Evolutionary conservation across 2,113 vertebrate species (phyloP), one percentile per base, ranked within the genome.

Genomic region (Mellivora capensis): DNA sequence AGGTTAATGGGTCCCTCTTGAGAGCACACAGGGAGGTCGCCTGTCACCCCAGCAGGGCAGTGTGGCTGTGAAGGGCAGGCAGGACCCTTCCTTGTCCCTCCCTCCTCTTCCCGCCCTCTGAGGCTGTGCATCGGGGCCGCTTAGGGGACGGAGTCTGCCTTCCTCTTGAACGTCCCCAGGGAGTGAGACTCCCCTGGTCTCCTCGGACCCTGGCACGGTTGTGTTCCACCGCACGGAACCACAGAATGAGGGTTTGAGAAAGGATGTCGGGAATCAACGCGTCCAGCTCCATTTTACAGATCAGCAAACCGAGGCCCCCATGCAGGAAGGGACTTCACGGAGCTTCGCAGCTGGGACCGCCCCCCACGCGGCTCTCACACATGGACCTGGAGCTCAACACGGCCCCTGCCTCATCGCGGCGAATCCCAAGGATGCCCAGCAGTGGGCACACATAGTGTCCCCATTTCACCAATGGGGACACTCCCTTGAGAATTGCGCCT

Each of bases 1-100:
- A 4, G 17, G 74, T 57, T 27, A 27, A 12, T 3, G 0, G 9
- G 3, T 1, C 5, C 37, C 20, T 20, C n/a, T 0, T 1, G 14
- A 3, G 18, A 49, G n/a, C 10, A 2, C 17, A 4, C 20, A 27
- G 18, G 20, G 0, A 23, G 23, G 20, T 34, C 37, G 3, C 2
- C 1, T 2, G 20, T 34, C 37, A 2, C 2, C 1, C 3, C 6
- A 14, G 15, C 59, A 37, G 39, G 20, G 37, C 42, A 61, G 23
- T 0, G 6, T 2, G 31, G 57, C 25, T 1, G 57, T 3, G 37
- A 44, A 9, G 42, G 3, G 42, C 4, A 2, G 34, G 21, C 42
- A 69, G 67, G 47, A 25, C 21, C 72, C 74, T 27, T 74, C 71
- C 71, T 25, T 21, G 34, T n/a, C 76, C 49, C 29, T 4, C 6